Conservation (phyloP, 1,140 invertebrate species). For the Littorina saxatilis region DNA sequence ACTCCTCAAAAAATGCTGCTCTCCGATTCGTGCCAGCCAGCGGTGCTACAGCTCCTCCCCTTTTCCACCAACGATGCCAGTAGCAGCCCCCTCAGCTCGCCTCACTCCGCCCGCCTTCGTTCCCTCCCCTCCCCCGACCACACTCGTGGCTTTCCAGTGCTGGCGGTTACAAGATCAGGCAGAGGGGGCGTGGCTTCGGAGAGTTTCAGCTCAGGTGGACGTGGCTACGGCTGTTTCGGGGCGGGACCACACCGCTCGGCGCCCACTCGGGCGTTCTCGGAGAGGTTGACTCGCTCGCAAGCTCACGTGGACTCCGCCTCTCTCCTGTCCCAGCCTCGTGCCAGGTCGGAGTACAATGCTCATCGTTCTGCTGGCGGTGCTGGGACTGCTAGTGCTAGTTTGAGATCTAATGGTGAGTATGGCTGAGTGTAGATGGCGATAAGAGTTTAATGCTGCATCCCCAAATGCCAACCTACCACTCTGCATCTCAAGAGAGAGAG, state of each 20-base stretch:
- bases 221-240: background rate
- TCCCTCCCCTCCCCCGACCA: background rate
- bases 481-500: no score
- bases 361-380: background rate
- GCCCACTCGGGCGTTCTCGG: background rate
- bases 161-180: constrained; percentile 52
- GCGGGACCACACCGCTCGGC: background rate
- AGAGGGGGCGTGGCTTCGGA: background rate
- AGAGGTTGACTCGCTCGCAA: background rate
- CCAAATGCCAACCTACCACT: no score
- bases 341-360: background rate
- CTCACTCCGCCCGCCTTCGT: background rate
- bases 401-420: no score
- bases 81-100: background rate
- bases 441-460: no score
- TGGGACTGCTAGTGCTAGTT: background rate
- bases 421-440: no score
- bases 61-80: constrained; percentile 46
- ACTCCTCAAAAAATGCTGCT: no score
- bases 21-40: constrained; percentile 59
- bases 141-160: constrained; percentile 50
- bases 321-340: background rate
- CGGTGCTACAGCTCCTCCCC: constrained; percentile 55
- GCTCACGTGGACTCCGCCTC: no score
- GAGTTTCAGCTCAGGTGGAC: background rate